Base-by-base conservation (phyloP, 2,113 vertebrate genomes). In the Corapipo altera region DNA sequence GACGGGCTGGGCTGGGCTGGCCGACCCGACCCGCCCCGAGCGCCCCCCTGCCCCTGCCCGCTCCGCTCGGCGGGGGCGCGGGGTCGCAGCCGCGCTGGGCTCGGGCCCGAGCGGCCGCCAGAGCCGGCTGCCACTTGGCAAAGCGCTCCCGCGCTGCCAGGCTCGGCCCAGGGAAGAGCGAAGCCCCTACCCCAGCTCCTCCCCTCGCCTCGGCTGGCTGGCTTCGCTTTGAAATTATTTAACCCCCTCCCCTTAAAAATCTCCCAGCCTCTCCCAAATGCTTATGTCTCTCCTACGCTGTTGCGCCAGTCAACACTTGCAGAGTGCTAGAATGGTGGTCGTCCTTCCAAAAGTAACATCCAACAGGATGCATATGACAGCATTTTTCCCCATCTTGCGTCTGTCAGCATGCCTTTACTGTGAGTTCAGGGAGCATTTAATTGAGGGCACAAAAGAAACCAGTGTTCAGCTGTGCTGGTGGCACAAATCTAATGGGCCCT, bases 31-130 rank as follows among this genome's bases (percentile, higher is more conserved):
- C 26, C 20, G 75, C 12, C 5, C 62, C 46, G 27, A 23, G 59
- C 43, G 61, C 65, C 37, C 44, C 55, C 28, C 6, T 8, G 69
- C 46, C 65, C 51, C 71, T 30, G 78, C 4, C 57, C 22, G 59
- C 41, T 48, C 26, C 26, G 24, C 46, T 57, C 35, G 49, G 88
- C 96, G 48, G 39, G 39, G 92, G 88, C 95, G 93, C 71, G 69
- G 95, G 91, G 9, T 15, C 24, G 35, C 97, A 94, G 96, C 88
- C 89, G 96, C 90, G 16, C 94, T 98, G 98, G 97, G 97, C 97
- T 98, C 97, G 97, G 88, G 70, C 83, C 89, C 69, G 20, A 77
- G 91, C 91, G 37, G 75, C 74, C n/a, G 93, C 83, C 62, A 11
- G 54, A 55, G 66, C 66, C 57, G 33, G 87, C 88, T 87, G 94